Percentiles rank a stretch among this genome's conserved stretches.
Conservation (phyloP, 2,113 vertebrate genomes). For the Ceuthmochares aereus region DNA sequence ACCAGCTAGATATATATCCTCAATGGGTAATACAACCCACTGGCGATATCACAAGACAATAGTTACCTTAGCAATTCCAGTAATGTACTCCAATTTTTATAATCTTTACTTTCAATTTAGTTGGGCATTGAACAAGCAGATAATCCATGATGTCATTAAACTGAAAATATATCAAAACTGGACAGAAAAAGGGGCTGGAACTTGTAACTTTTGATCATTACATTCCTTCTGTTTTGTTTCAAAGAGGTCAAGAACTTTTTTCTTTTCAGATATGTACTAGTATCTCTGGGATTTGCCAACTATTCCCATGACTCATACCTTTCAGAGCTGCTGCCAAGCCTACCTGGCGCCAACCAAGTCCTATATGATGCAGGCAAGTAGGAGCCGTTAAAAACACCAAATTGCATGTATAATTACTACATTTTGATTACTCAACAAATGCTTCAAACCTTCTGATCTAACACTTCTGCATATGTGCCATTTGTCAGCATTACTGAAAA, state of each 20-base stretch:
- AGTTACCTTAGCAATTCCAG: neutral
- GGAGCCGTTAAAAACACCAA: slow-evolving; percentile 57
- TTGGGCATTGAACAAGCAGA: neutral
- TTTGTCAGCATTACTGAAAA: neutral
- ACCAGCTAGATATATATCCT: neutral
- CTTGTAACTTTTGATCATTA: neutral
- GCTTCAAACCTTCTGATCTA: slow-evolving; percentile 4
- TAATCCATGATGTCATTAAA: neutral
- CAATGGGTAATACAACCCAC: neutral
- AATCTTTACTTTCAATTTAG: neutral
- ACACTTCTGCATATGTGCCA: neutral
- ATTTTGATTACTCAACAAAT: slow-evolving; percentile 61
- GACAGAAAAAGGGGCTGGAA: neutral
- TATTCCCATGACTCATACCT: slow-evolving; percentile 39
- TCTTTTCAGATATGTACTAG: neutral
- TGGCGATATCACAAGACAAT: neutral
- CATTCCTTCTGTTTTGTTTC: neutral
- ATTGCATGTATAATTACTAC: slow-evolving; percentile 48
- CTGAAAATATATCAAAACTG: neutral
- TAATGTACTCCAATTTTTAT: neutral
- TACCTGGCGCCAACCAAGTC: slow-evolving; percentile 38
- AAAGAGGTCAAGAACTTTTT: slow-evolving; percentile 47
- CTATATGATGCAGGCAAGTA: slow-evolving; percentile 42
- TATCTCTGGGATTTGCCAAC: slow-evolving; percentile 40
- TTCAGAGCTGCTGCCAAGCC: slow-evolving; percentile 46